Conservation (phyloP, 2,113 vertebrate genomes). For the Hiodon tergisus region DNA sequence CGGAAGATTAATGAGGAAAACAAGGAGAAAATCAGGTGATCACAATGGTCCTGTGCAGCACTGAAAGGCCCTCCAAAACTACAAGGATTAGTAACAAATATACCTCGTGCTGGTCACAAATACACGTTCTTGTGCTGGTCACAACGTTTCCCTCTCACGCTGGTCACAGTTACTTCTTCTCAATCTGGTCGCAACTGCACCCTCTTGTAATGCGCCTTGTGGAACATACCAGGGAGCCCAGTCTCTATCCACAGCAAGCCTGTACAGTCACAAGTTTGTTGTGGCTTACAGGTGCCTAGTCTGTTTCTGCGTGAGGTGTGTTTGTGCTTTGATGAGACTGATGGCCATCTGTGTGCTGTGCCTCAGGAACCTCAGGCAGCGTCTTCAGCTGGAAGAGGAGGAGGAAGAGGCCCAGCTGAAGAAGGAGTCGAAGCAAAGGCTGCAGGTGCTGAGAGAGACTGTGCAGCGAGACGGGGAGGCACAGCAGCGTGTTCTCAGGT, state of each 20-base stretch:
- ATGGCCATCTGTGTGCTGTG: not conserved
- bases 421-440: constrained; percentile 46
- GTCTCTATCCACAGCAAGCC: too few species aligned
- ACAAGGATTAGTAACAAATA: too few species aligned
- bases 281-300: not conserved
- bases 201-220: too few species aligned
- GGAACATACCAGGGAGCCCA: too few species aligned
- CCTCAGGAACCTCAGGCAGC: constrained; percentile 61
- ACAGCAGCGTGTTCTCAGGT: constrained; percentile 68
- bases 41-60: not conserved
- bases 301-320: not conserved
- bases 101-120: too few species aligned
- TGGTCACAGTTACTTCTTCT: too few species aligned
- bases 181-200: too few species aligned
- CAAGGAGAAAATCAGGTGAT: constrained; percentile 68
- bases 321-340: not conserved
- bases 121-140: too few species aligned
- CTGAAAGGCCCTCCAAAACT: not conserved
- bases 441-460: constrained; percentile 55
- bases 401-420: constrained; percentile 61
- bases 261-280: too few species aligned
- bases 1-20: constrained; percentile 59
- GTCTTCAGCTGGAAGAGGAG: constrained; percentile 51
- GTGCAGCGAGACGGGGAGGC: constrained; percentile 42
- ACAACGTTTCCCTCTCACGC: too few species aligned